Conservation (phyloP, 1,140 invertebrate species). For the Thaumatotibia leucotreta region DNA sequence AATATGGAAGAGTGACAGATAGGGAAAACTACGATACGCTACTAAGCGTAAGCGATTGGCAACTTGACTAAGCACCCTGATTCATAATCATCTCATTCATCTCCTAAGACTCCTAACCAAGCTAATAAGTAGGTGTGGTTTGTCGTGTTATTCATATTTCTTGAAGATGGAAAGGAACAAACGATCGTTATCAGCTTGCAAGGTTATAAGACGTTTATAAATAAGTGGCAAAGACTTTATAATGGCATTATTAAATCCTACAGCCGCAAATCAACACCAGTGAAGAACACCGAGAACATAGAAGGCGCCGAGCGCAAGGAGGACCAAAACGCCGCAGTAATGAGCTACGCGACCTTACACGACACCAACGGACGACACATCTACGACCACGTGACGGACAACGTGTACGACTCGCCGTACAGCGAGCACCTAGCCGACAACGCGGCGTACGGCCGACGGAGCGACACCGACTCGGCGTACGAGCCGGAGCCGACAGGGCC, state of each 20-base stretch:
- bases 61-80: too few relatives aligned
- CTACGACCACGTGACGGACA: slow-evolving; percentile 86
- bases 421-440: slow-evolving; percentile 71
- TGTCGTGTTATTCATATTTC: too few relatives aligned
- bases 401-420: slow-evolving; percentile 84
- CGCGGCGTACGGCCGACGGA: slow-evolving; percentile 59
- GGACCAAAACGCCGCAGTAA: slow-evolving; percentile 89
- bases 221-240: too few relatives aligned
- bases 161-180: too few relatives aligned
- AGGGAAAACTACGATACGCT: too few relatives aligned
- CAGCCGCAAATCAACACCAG: slow-evolving; percentile 87
- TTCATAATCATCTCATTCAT: too few relatives aligned
- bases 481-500: slow-evolving; percentile 60
- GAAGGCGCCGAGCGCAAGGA: slow-evolving; percentile 90
- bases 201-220: too few relatives aligned
- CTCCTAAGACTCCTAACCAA: too few relatives aligned
- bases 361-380: slow-evolving; percentile 82
- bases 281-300: slow-evolving; percentile 92
- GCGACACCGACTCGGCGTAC: slow-evolving; percentile 78
- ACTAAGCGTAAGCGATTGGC: too few relatives aligned
- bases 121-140: too few relatives aligned
- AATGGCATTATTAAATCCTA: neutral
- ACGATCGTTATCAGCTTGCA: too few relatives aligned
- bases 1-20: too few relatives aligned
- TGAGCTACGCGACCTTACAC: slow-evolving; percentile 89